Conservation (phyloP, 2,888 invertebrate species). For the Rhagonycha fulva region DNA sequence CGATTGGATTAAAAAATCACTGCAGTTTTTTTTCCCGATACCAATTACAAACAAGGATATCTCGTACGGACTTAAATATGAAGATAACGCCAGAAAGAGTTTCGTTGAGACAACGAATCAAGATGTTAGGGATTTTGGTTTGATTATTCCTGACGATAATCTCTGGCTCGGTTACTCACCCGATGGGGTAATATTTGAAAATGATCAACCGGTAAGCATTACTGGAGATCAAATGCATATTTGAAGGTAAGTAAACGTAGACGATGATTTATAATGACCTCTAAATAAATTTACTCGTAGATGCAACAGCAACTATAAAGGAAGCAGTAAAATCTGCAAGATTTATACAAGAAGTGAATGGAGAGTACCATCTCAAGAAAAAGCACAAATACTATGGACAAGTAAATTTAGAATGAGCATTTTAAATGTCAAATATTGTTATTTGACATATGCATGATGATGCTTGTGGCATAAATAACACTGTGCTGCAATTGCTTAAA, state of each 20-base stretch:
- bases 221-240: constrained; percentile 3
- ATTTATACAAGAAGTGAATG: no score
- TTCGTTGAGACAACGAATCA: not conserved
- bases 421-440: no score
- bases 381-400: no score
- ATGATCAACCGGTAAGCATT: not conserved
- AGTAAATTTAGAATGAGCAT: no score
- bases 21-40: not conserved
- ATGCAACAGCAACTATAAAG: no score
- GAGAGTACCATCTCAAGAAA: no score
- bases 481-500: no score
- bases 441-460: no score
- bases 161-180: constrained; percentile 5
- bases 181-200: constrained; percentile 4
- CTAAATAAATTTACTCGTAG: not conserved
- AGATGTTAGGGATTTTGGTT: not conserved
- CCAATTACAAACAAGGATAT: not conserved
- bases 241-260: not conserved
- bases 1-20: not conserved
- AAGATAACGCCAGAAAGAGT: not conserved
- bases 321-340: no score
- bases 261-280: not conserved
- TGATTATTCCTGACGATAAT: not conserved
- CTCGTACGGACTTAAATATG: not conserved
- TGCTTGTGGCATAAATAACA: no score